Base-by-base conservation (phyloP, 2,888 invertebrate species). In the Pollenia amentaria region DNA sequence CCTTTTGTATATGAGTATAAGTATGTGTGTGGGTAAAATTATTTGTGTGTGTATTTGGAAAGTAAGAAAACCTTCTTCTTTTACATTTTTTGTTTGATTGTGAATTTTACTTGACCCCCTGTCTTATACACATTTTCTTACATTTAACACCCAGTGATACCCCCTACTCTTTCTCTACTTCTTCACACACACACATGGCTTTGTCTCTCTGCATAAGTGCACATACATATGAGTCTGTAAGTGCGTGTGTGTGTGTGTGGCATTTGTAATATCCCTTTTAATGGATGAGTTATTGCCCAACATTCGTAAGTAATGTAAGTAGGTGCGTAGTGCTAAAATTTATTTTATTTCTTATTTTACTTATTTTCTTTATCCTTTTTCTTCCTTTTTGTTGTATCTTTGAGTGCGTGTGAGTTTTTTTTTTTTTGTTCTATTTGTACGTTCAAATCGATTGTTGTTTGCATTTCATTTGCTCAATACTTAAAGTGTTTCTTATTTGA, bases 201-300 rank as follows among this genome's bases (percentile, higher is more conserved):
- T 80, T 86, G 53, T 65, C 60, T 75, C 67, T 78, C 73, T 78
- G 79, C 84, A 62, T 65, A 21, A 53, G 60, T 69, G 12, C 38
- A 64, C n/a, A 18, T 51, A 29, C 11, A 11, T 57, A 16, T 73
- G 65, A 12, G 65, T 79, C 75, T 83, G 76, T 79, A 38, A 69
- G 29, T 87, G 84, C 70, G 64, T 79, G 67, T 67, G 70, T 89
- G 57, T 84, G 67, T 78, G 55, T 80, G 72, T 76, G 83, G 79
- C 76, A 87, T 86, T 88, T 87, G 76, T 88, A 87, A 88, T 91
- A 92, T 92, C 92, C 91, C 91, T 91, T 92, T 92, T 92, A 92
- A 92, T 92, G 92, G 91, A 92, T 92, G 92, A 92, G 91, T 92
- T 92, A 92, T 92, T 92, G 92, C 92, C 91, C 90, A 91, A 92